phyloP scores from a whole-genome alignment of 2,888 invertebrate species.

The Plebejus argus region DNA sequence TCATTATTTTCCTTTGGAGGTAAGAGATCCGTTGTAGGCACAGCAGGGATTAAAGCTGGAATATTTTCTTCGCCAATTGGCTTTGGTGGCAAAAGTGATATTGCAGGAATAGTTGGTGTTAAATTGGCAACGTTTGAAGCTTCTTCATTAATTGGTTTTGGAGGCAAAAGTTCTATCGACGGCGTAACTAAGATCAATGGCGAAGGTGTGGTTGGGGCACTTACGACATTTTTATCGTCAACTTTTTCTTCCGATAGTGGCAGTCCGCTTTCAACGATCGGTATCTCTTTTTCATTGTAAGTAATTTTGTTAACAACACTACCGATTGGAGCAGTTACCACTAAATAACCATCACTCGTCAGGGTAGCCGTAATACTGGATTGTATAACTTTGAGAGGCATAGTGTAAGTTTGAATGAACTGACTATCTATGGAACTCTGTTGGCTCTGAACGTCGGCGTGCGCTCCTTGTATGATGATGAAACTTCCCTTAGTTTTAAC shows the following conservation, averaged over 20 bases:
- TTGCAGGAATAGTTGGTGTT: not conserved
- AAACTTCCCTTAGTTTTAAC: conserved; percentile 22
- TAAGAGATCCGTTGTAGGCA: not conserved
- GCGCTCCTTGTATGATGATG: conserved; percentile 29
- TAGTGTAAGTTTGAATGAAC: conserved; percentile 31
- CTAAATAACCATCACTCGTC: conserved; percentile 38
- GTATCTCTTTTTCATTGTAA: conserved; percentile 27
- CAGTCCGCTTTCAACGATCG: conserved; percentile 24
- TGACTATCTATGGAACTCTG: conserved; percentile 22
- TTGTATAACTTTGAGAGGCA: conserved; percentile 25
- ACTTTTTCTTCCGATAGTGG: conserved; percentile 2
- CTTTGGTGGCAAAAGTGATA: conserved; percentile 7
- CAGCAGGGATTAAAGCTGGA: not conserved
- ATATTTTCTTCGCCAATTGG: conserved; percentile 8
- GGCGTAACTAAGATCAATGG: not conserved
- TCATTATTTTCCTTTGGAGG: conserved; percentile 23
- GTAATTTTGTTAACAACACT: conserved; percentile 15
- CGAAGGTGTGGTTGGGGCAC: not conserved
- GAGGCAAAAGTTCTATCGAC: conserved; percentile 11
- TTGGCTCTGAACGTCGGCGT: not conserved
- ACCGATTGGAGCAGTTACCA: conserved; percentile 34
- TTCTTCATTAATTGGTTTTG: not conserved
- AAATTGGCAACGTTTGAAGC: not conserved
- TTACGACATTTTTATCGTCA: not conserved
- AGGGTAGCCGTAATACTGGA: conserved; percentile 23